Conservation (phyloP, 2,113 vertebrate species). For the Tor tambroides region DNA sequence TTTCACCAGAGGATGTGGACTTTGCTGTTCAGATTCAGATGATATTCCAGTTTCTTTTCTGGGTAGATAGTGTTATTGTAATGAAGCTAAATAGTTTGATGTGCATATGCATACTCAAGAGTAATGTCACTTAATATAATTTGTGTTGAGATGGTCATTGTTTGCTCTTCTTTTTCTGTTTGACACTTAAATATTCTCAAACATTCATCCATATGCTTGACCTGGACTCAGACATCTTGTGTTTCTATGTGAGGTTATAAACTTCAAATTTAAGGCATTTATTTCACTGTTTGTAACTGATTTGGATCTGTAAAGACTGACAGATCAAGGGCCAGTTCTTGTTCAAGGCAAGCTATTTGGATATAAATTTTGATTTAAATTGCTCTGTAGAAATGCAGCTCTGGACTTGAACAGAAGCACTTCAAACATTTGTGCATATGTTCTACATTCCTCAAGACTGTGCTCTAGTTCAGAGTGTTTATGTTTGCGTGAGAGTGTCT, state of each 20-base stretch:
- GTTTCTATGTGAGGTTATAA: too few relatives aligned
- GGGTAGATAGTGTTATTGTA: neutral
- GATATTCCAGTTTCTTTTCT: neutral
- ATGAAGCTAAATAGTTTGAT: neutral
- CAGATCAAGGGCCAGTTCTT: too few relatives aligned
- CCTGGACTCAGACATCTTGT: too few relatives aligned
- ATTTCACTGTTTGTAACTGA: too few relatives aligned
- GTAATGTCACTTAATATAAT: neutral
- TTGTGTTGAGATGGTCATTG: neutral
- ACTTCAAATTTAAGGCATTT: too few relatives aligned
- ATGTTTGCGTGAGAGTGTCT: neutral
- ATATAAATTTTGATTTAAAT: too few relatives aligned
- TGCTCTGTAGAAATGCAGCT: too few relatives aligned
- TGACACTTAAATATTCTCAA: too few relatives aligned
- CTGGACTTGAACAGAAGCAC: too few relatives aligned
- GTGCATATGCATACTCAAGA: neutral
- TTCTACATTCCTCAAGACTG: constrained; percentile 61
- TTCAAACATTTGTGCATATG: constrained; percentile 42
- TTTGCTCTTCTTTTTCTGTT: neutral
- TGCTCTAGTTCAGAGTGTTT: constrained; percentile 40
- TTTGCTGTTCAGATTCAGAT: neutral
- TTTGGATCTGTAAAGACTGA: too few relatives aligned
- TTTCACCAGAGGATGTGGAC: constrained; percentile 5
- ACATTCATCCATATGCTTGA: too few relatives aligned
- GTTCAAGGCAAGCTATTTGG: too few relatives aligned